Evolutionary conservation across 2,888 invertebrate species (phyloP), one percentile per base, ranked within the genome.

Genomic region (Acrocyrtus sp.): DNA sequence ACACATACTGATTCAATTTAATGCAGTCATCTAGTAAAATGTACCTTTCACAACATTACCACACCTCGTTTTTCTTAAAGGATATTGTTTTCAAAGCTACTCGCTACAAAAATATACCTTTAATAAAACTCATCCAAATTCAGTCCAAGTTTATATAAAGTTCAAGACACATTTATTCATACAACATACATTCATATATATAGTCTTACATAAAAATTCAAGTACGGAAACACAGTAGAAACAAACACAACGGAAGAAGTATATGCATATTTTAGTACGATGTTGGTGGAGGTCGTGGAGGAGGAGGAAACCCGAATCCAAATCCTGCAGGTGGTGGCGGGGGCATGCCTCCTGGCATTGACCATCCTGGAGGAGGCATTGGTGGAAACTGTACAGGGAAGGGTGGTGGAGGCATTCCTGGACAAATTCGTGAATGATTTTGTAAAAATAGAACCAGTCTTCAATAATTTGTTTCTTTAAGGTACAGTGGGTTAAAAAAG

Each of bases 301-400:
- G 80, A 29, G 78, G 78, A n/a, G 74, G 76, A 67, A 78, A 80
- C 12, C 78, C 80, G 26, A 69, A 72, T 26, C 66, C 65, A 58
- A 74, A 76, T 4, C 69, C 74, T 10, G 72, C 72, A 54, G 67
- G 80, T 45, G 77, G 78, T 24, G 77, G 85, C 1, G 88, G 85
- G 15, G 89, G 87, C 1, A 91, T 90, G 39, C 89, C 90, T 17
- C 63, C 72, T 80, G 90, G 89, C n/a, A 89, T 89, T 1, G 87
- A 87, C 5, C 88, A 88, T 62, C 75, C 89, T n/a, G n/a, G n/a
- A 0, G 90, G 90, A 0, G 90, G 90, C 6, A 90, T 90, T 0
- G 94, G 93, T 0, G 89, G 87, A 0, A 89, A 88, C 1, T 84
- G 83, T 6, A 85, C 83, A 0, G 85, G 84, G 12, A 24, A 22